These are phyloP conservation scores for Dromius quadrimaculatus DNA, from an alignment of 2,888 invertebrate genomes.

Conservation along the genomic window DNA sequence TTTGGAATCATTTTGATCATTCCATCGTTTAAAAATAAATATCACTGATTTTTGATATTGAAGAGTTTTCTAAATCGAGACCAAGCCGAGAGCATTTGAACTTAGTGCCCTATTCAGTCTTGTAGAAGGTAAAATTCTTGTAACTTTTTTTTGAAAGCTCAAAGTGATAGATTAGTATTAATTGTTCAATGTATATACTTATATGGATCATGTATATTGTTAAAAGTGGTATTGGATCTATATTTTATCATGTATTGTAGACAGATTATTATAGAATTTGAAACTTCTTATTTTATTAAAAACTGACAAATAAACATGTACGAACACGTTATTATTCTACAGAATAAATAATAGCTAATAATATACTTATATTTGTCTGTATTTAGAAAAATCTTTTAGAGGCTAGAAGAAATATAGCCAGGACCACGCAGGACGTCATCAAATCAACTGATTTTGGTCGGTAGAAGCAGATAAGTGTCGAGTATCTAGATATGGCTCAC, in stretches of 20 bases:
- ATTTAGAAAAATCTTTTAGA: too few relatives aligned
- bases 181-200: conserved; percentile 51
- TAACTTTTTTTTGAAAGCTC: conserved; percentile 49
- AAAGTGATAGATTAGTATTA: conserved; percentile 52
- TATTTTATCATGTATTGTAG: conserved; percentile 52
- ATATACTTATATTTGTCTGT: too few relatives aligned
- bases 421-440: too few relatives aligned
- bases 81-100: conserved; percentile 46
- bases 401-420: too few relatives aligned
- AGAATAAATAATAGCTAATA: conserved; percentile 39
- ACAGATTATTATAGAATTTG: conserved; percentile 50
- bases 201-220: conserved; percentile 52
- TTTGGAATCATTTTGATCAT: conserved; percentile 30
- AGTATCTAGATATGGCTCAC: too few relatives aligned
- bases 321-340: conserved; percentile 46
- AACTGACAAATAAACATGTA: conserved; percentile 50
- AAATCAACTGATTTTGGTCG: too few relatives aligned
- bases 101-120: conserved; percentile 49
- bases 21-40: conserved; percentile 31
- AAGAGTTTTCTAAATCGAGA: conserved; percentile 18
- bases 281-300: conserved; percentile 51
- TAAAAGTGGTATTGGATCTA: conserved; percentile 52
- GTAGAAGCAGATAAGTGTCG: too few relatives aligned
- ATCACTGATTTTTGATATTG: conserved; percentile 39
- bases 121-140: conserved; percentile 41